Evolutionary conservation across 2,113 vertebrate genomes (phyloP), one percentile per base, ranked within the genome.

Genomic region (Engraulis encrasicolus): DNA sequence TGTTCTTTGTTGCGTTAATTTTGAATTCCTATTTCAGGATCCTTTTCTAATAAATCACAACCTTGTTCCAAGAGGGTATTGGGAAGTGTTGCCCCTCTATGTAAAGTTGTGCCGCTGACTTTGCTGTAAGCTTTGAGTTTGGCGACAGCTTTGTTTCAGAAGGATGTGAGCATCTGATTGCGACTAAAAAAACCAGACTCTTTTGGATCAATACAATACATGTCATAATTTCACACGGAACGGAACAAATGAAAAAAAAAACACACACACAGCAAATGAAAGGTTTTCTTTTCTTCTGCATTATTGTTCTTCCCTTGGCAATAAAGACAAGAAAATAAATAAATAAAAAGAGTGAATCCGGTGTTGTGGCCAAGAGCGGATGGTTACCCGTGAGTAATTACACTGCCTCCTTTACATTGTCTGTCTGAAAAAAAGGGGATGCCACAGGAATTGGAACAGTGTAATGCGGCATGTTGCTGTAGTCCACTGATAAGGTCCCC

Each of bases 11-110:
- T 36, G 23, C 66, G 31, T 74, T 27, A 74, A 17, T 74, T 74
- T 74, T 74, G 66, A 14, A 74, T 34, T 12, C 66, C 66, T 74
- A 74, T 84, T 88, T 89, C 78, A 81, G 84, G 38, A 81, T 9
- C n/a, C n/a, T n/a, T n/a, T 45, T 85, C 89, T 90, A 84, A 54
- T 37, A 85, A 90, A 82, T 34, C 11, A 81, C 88, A 71, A 85
- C 6, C 50, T 34, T 77, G 77, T 84, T 50, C 66, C 31, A 74
- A 17, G 27, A 34, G 66, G 66, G 66, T 34, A 74, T 34, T 14
- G 66, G 34, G 66, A 74, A 34, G 27, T 74, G 66, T 19, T 2
- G 31, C 66, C 27, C 66, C 31, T 34, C 12, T 74, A 74, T 74
- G 14, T 17, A 74, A 12, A 36, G 40, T 34, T 2, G 15, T 34